Base-by-base conservation (phyloP, 2,888 invertebrate species). In the Diabrotica balteata region DNA sequence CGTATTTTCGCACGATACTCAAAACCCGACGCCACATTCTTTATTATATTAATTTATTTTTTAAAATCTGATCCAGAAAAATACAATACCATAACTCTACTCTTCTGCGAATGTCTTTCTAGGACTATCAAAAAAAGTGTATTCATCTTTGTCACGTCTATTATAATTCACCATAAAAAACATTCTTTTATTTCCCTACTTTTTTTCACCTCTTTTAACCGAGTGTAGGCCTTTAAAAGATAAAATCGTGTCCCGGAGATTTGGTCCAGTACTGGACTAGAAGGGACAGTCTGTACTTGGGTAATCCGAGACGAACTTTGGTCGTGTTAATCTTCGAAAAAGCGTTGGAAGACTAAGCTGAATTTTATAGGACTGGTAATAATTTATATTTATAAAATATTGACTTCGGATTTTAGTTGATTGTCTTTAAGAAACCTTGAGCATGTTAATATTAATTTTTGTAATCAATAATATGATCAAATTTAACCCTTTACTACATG, bases 91-190 rank as follows among this genome's bases (percentile, higher is more conserved):
- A 17, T 44, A 57, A 57, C 55, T 57, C 45, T 45, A 10, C 43
- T 43, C 10, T 43, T 54, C 42, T 42, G 54, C 55, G 17, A 47
- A 47, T 47, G 47, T 57, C 55, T 57, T 57, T 57, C 55, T 7
- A 43, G 17, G 45, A 45, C 45, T 44, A 44, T 57, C 45, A 9
- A 57, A 57, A 57, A 45, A 8, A 17, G 8, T 57, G 43, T 57
- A 57, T 57, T 57, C 44, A 45, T 45, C 45, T 57, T 17, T 45
- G 55, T 57, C 55, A 57, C 55, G 44, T 57, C 45, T 57, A 45
- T 57, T 57, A 57, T 57, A 45, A 57, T 45, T 57, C 55, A 42
- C 44, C 55, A 57, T 57, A 57, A 57, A 57, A 55, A 57, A 57
- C 32, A 45, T 52, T 57, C 11, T 45, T 57, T 57, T 57, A 57